Evolutionary conservation across 2,888 invertebrate species (phyloP).

Genomic region (Sisyra nigra): DNA sequence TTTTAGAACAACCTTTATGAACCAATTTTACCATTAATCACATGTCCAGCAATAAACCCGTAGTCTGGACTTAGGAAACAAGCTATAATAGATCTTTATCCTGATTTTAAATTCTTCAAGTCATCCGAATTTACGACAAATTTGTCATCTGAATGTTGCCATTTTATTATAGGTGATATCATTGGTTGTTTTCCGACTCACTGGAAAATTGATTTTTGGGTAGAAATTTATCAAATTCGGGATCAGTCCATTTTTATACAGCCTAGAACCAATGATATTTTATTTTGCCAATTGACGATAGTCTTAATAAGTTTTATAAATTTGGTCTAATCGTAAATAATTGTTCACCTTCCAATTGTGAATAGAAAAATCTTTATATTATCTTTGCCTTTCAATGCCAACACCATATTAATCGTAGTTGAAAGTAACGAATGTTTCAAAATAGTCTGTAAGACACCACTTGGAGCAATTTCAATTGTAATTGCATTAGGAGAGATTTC

Average conservation of each 20-base stretch:
- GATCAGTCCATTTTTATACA: constrained; percentile 63
- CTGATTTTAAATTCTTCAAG: no score
- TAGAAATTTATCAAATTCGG: constrained; percentile 62
- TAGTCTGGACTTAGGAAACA: constrained; percentile 8
- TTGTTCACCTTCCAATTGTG: constrained; percentile 45
- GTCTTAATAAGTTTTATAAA: no score
- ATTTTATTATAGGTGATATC: constrained; percentile 67
- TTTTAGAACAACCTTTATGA: neutral
- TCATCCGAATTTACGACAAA: no score
- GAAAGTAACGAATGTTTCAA: constrained; percentile 56
- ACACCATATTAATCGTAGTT: constrained; percentile 53
- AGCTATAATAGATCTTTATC: no score
- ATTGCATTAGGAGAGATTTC: constrained; percentile 70
- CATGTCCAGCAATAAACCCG: no score
- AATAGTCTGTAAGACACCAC: constrained; percentile 76
- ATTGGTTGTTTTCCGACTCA: constrained; percentile 71
- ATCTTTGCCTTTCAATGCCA: constrained; percentile 56
- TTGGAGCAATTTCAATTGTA: constrained; percentile 79
- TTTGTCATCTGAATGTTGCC: no score
- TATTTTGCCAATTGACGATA: constrained; percentile 24
- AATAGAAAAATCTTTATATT: constrained; percentile 41
- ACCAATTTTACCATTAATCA: no score
- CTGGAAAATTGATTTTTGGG: constrained; percentile 61
- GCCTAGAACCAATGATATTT: constrained; percentile 39
- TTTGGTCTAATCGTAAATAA: neutral